Conservation (phyloP, 2,797 vertebrate genomes). For the Eupleurogrammus muticus region DNA sequence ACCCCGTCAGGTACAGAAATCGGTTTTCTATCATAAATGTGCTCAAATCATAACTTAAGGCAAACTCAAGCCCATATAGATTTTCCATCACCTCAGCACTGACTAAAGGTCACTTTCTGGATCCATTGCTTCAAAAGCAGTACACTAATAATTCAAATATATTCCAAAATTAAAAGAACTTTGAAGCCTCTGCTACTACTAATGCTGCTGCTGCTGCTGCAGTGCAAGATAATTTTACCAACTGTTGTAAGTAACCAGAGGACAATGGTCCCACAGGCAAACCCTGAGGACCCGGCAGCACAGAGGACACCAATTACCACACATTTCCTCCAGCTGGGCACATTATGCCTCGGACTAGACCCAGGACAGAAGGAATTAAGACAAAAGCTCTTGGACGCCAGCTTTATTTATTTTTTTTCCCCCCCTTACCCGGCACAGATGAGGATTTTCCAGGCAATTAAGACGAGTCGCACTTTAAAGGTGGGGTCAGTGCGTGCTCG, state of each 20-base stretch:
- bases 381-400: constrained; percentile 52
- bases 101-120: too few species aligned
- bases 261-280: constrained; percentile 64
- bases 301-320: constrained; percentile 73
- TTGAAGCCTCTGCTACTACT: constrained; percentile 5
- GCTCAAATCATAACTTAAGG: too few species aligned
- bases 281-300: constrained; percentile 54
- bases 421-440: constrained; percentile 71
- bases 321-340: constrained; percentile 68
- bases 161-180: neutral
- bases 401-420: too few species aligned
- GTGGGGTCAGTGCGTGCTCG: constrained; percentile 72
- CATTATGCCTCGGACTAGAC: constrained; percentile 61
- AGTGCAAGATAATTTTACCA: constrained; percentile 49
- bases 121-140: too few species aligned
- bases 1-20: too few species aligned
- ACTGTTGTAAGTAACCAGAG: constrained; percentile 59
- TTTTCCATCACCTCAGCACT: too few species aligned
- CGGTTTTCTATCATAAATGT: too few species aligned
- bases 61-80: too few species aligned
- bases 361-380: constrained; percentile 64
- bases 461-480: constrained; percentile 62
- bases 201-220: too few species aligned
- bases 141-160: neutral
- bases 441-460: constrained; percentile 82